Evolutionary conservation across 2,888 invertebrate genomes (phyloP).

Genomic region (Amorpha juglandis): DNA sequence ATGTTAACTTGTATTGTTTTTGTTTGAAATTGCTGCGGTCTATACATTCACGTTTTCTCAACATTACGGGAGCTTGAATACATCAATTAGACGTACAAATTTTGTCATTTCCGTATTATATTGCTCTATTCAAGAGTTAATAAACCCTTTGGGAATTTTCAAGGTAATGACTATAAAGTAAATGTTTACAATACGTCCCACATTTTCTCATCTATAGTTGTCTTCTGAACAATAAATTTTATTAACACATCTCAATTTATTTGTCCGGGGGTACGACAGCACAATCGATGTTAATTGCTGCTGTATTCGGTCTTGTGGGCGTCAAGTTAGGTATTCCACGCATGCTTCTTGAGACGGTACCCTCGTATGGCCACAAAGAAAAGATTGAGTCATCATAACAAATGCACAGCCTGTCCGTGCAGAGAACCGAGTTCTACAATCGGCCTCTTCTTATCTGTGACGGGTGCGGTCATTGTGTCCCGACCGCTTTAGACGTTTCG

Average conservation of each 20-base stretch:
- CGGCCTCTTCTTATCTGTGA: constrained; percentile 78
- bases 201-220: constrained; percentile 71
- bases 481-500: constrained; percentile 74
- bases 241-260: constrained; percentile 79
- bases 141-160: constrained; percentile 56
- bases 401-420: constrained; percentile 70
- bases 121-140: constrained; percentile 55
- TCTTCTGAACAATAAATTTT: constrained; percentile 73
- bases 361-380: constrained; percentile 70
- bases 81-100: constrained; percentile 48
- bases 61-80: constrained; percentile 11
- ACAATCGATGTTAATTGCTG: constrained; percentile 80
- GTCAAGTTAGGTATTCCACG: constrained; percentile 57
- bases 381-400: constrained; percentile 84
- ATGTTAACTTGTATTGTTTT: constrained; percentile 34
- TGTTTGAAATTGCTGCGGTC: constrained; percentile 3
- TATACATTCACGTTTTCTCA: constrained; percentile 3
- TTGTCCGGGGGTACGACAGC: constrained; percentile 58
- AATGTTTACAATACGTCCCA: constrained; percentile 65
- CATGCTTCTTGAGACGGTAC: constrained; percentile 55
- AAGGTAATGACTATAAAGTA: constrained; percentile 56
- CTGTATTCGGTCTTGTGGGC: constrained; percentile 72
- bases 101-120: constrained; percentile 58
- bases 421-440: constrained; percentile 68
- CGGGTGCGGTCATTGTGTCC: constrained; percentile 76